Evolutionary conservation across 2,797 vertebrate genomes (phyloP).

Genomic region (Paratrypauchen microcephalus): DNA sequence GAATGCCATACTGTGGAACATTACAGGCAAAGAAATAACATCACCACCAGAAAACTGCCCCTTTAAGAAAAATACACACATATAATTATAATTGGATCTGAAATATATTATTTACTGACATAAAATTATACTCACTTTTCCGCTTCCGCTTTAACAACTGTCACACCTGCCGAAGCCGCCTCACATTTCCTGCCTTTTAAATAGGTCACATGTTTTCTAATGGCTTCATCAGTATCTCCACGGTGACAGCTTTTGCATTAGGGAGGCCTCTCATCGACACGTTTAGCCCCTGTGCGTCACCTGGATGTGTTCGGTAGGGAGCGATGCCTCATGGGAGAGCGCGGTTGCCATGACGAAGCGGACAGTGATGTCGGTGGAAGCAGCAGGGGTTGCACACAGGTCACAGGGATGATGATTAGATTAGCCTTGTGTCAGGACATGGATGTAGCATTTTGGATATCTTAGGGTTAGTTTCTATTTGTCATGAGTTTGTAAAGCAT

Average conservation of each 20-base stretch:
- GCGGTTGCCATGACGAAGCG: constrained; percentile 16
- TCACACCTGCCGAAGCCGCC: background rate
- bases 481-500: background rate
- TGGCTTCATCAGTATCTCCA: constrained; percentile 32
- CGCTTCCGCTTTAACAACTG: background rate
- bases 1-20: too few relatives aligned
- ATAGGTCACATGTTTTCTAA: constrained; percentile 30
- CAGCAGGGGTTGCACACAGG: constrained; percentile 3
- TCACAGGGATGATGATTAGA: background rate
- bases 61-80: background rate
- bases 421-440: constrained; percentile 5
- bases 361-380: constrained; percentile 21
- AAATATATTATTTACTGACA: too few relatives aligned
- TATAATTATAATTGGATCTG: too few relatives aligned
- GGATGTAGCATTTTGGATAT: background rate
- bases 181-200: constrained; percentile 18
- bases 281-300: constrained; percentile 2
- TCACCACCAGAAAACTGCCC: background rate
- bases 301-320: constrained; percentile 8
- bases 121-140: too few relatives aligned
- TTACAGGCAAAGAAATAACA: background rate
- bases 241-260: constrained; percentile 12
- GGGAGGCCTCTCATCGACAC: constrained; percentile 4
- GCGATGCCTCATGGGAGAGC: background rate
- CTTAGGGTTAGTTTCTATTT: background rate